Conservation (phyloP, 1,140 invertebrate species). For the Heliothis subflexa region DNA sequence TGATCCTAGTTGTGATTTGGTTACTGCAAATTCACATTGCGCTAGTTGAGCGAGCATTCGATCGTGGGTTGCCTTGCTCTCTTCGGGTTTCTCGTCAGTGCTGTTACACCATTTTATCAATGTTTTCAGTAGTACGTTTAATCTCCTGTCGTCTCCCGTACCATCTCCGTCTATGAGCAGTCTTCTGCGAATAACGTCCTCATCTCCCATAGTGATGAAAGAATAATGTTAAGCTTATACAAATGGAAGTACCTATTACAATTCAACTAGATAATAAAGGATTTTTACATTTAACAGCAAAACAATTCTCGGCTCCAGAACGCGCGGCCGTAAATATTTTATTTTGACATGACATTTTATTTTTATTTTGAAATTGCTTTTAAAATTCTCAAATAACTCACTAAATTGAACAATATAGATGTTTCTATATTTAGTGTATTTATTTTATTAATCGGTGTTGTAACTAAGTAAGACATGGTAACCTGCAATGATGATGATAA, state of each 20-base stretch:
- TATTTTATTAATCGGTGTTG: neutral
- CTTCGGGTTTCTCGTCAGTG: conserved; percentile 89
- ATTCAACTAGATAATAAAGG: too few species aligned
- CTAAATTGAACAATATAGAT: neutral
- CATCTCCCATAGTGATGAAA: conserved; percentile 43
- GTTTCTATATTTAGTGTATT: neutral
- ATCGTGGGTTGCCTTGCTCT: conserved; percentile 91
- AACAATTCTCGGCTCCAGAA: too few species aligned
- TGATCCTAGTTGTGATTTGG: conserved; percentile 92
- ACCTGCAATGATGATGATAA: neutral
- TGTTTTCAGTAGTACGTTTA: conserved; percentile 94
- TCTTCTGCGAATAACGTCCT: conserved; percentile 96
- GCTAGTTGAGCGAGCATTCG: conserved; percentile 93
- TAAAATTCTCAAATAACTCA: too few species aligned
- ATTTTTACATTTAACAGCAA: too few species aligned
- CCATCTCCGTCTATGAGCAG: conserved; percentile 98
- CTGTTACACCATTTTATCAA: conserved; percentile 95
- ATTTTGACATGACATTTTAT: too few species aligned
- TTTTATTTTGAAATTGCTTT: too few species aligned
- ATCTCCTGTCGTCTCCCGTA: conserved; percentile 96
- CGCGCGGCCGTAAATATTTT: too few species aligned
- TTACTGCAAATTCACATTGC: conserved; percentile 95
- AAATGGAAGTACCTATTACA: too few species aligned
- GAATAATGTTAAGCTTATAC: neutral
- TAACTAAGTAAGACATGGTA: neutral